Conservation (phyloP, 1,140 invertebrate species). For the Aphelinus certus region DNA sequence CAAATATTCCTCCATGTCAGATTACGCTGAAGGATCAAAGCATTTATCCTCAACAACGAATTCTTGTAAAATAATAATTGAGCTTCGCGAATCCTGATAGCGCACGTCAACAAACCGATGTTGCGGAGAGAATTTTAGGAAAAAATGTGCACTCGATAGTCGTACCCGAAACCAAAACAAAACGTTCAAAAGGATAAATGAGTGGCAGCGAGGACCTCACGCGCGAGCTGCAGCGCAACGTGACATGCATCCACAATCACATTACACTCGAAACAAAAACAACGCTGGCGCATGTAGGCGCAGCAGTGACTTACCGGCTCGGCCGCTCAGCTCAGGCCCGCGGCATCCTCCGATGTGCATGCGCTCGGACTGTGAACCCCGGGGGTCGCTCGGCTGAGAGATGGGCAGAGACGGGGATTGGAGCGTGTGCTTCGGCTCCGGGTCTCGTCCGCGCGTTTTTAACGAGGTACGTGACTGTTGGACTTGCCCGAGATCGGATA, state of each 20-base stretch:
- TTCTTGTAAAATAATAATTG: no score
- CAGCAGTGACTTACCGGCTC: slow-evolving; percentile 55
- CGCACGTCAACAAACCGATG: no score
- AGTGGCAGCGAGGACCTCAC: neutral
- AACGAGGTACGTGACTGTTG: slow-evolving; percentile 7
- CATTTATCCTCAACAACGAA: no score
- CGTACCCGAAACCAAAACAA: no score
- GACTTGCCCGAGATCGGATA: slow-evolving; percentile 22
- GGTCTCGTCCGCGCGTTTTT: neutral
- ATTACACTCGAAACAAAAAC: neutral
- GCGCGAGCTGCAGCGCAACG: neutral
- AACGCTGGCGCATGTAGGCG: neutral
- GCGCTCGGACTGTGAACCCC: slow-evolving; percentile 8
- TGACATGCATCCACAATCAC: slow-evolving; percentile 12
- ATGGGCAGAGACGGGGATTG: neutral
- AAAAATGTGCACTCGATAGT: no score
- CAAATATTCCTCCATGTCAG: no score
- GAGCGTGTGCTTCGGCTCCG: neutral
- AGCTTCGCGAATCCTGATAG: no score
- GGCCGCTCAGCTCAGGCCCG: slow-evolving; percentile 49
- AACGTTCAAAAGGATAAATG: no score
- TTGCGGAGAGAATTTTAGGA: no score
- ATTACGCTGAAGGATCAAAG: no score
- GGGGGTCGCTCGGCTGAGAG: neutral
- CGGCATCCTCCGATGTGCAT: slow-evolving; percentile 9